Conservation (phyloP, 2,797 vertebrate genomes). For the Chloroceryle inda region DNA sequence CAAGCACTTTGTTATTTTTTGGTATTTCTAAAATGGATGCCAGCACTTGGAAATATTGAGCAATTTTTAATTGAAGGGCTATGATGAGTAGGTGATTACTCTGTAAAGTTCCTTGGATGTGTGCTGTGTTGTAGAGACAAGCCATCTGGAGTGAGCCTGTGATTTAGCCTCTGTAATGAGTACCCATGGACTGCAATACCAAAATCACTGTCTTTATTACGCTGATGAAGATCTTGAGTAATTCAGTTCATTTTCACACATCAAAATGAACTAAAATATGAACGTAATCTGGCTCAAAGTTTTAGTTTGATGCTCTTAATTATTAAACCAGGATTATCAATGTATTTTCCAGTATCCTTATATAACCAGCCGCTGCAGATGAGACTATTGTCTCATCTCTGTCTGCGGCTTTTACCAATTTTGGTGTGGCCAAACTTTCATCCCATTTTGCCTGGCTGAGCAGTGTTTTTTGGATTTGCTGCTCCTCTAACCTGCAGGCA, state of each 20-base stretch:
- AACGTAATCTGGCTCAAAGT: slow-evolving; percentile 37
- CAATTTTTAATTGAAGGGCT: slow-evolving; percentile 61
- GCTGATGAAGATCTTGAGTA: slow-evolving; percentile 17
- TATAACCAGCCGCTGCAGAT: background rate
- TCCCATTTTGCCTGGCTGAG: background rate
- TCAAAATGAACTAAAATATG: slow-evolving; percentile 28
- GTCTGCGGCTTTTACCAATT: background rate
- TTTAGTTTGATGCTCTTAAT: slow-evolving; percentile 11
- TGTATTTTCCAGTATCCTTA: background rate
- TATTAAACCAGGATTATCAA: background rate
- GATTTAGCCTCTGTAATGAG: slow-evolving; percentile 44
- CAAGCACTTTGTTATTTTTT: slow-evolving; percentile 12
- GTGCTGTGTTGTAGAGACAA: slow-evolving; percentile 16
- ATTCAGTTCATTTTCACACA: slow-evolving; percentile 19
- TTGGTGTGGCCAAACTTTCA: background rate
- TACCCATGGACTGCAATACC: background rate
- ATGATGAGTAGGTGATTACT: slow-evolving; percentile 50
- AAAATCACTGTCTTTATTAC: slow-evolving; percentile 49
- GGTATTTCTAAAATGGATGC: slow-evolving; percentile 45
- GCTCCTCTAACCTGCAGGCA: background rate
- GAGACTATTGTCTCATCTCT: background rate
- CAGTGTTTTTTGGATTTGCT: background rate
- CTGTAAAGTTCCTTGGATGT: slow-evolving; percentile 45
- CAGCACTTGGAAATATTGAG: slow-evolving; percentile 40
- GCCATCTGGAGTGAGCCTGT: slow-evolving; percentile 50